Conservation (phyloP, 2,888 invertebrate species). For the Aphodius granarius region DNA sequence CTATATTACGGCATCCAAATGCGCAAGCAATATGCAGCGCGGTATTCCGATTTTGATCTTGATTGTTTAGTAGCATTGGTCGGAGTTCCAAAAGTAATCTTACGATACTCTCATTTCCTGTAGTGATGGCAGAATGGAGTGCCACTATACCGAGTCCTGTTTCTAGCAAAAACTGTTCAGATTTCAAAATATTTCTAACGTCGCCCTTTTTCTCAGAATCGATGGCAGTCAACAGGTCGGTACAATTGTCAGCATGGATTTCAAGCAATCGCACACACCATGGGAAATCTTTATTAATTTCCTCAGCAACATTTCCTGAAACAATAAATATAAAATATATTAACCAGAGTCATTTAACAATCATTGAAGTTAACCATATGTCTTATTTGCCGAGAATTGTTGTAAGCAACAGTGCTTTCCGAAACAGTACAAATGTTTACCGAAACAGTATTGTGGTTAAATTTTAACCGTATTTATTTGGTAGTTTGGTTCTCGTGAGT, state of each 20-base stretch:
- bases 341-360: too few species aligned
- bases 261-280: not conserved
- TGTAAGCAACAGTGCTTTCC: too few species aligned
- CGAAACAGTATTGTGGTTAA: too few species aligned
- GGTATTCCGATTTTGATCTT: not conserved
- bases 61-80: not conserved
- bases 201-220: not conserved
- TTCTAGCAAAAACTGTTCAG: not conserved
- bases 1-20: not conserved
- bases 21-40: not conserved
- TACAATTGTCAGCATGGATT: not conserved
- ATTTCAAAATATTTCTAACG: not conserved
- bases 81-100: not conserved
- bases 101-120: not conserved
- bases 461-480: too few species aligned
- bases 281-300: not conserved
- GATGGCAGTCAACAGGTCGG: not conserved
- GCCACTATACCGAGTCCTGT: not conserved
- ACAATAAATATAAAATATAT: too few species aligned
- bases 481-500: too few species aligned
- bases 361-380: too few species aligned
- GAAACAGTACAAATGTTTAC: too few species aligned
- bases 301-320: too few species aligned
- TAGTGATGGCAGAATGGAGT: not conserved
- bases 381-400: too few species aligned